Base-by-base conservation (phyloP, 2,797 vertebrate genomes). In the Loris lydekkerianus region DNA sequence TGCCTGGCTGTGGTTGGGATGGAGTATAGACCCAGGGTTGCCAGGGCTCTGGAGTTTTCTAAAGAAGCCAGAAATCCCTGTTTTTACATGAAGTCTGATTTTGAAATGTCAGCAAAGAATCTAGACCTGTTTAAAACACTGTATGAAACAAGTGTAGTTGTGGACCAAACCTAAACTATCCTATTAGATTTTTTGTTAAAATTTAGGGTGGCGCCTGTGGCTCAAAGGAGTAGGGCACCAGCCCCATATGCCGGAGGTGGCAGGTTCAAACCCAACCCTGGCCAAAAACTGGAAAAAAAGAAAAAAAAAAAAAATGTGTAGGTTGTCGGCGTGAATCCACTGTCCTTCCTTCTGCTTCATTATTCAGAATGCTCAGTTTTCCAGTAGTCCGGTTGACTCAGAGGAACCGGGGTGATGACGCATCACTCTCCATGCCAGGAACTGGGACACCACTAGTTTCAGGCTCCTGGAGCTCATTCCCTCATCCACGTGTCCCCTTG, bases 71-170 rank as follows among this genome's bases (percentile, higher is more conserved):
- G 77, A 76, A 63, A 70, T 18, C 49, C 60, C 65, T 31, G 49
- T 49, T 87, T 90, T 49, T 78, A 58, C 34, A n/a, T 43, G 76
- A 76, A 90, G 84, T 70, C 82, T 37, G 83, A 60, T n/a, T 75
- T 87, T 67, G 46, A 92, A 92, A 83, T 15, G 14, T 89, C 86
- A 40, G 53, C 31, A 34, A 29, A 2, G 0, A 10, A 78, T 69
- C 34, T 80, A 72, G 37, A 53, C 81, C 76, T 86, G 34, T 77
- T 87, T 67, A 70, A 86, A 82, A 86, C 27, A 29, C 56, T 23
- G 17, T 75, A 15, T n/a, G 49, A 29, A 46, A 20, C 46, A 46
- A 56, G 63, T 8, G 34, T 31, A 25, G 72, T 49, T 63, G 34
- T 77, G 61, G 14, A 56, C 75, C 73, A 69, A 69, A 17, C 69